phyloP scores from a whole-genome alignment of 1,140 invertebrate species.

The Panonychus citri region DNA sequence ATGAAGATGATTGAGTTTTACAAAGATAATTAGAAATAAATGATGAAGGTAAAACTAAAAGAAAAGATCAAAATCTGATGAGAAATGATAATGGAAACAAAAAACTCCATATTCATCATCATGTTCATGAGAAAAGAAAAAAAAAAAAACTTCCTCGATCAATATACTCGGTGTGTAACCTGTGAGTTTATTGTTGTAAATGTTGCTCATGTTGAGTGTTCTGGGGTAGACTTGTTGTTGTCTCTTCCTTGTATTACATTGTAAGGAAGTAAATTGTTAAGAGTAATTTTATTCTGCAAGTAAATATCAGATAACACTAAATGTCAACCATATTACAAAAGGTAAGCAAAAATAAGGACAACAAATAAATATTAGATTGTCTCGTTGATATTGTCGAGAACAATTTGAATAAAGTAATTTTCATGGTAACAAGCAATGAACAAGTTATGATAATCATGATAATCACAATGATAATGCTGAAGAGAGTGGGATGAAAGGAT shows the following conservation, averaged over 20 bases:
- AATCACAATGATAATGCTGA: not conserved
- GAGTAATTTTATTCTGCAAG: too few species aligned
- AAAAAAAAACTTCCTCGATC: too few species aligned
- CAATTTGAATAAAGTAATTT: too few species aligned
- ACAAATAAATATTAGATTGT: not conserved
- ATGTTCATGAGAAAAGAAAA: not conserved
- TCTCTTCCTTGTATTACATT: not conserved
- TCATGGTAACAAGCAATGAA: not conserved
- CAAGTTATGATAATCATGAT: not conserved
- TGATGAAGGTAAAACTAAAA: too few species aligned
- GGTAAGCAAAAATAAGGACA: not conserved
- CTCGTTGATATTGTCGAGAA: not conserved
- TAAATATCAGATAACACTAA: not conserved
- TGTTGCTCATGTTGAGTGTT: too few species aligned
- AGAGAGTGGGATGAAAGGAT: not conserved
- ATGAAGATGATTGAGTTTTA: too few species aligned
- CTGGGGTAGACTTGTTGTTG: not conserved
- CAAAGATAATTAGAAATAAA: too few species aligned
- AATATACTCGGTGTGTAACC: too few species aligned
- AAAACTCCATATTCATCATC: too few species aligned
- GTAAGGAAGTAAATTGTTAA: not conserved
- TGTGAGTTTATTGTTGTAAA: too few species aligned
- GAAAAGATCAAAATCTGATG: too few species aligned
- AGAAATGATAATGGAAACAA: too few species aligned
- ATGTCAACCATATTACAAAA: not conserved